Conservation (phyloP, 1,140 invertebrate genomes). For the Plodia interpunctella region DNA sequence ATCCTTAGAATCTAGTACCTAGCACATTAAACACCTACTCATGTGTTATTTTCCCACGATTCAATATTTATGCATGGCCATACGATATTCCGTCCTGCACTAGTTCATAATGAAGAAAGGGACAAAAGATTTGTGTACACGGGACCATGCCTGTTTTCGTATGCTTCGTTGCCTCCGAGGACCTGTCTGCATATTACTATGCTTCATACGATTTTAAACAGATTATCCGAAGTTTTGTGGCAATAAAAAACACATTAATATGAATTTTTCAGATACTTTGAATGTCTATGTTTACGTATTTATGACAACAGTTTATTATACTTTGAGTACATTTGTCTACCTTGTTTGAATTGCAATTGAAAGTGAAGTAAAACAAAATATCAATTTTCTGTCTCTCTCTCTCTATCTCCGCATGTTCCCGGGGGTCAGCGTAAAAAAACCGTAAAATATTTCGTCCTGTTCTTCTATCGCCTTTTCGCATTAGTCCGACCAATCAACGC, state of each 20-base stretch:
- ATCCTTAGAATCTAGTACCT: neutral
- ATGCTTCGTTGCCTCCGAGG: conserved; percentile 28
- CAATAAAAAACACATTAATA: neutral
- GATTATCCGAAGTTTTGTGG: conserved; percentile 1
- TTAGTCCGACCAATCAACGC: too few relatives aligned
- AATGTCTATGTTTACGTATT: too few relatives aligned
- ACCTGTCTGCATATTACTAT: conserved; percentile 29
- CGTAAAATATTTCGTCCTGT: too few relatives aligned
- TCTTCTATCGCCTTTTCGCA: too few relatives aligned
- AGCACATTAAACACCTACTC: conserved; percentile 2
- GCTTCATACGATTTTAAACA: conserved; percentile 9
- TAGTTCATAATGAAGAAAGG: conserved; percentile 22
- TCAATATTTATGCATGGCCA: conserved; percentile 31
- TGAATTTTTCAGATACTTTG: neutral
- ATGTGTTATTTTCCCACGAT: conserved; percentile 53
- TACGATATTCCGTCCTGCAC: conserved; percentile 26
- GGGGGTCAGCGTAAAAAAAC: too few relatives aligned
- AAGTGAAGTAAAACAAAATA: too few relatives aligned
- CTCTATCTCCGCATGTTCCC: too few relatives aligned
- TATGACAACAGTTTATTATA: too few relatives aligned
- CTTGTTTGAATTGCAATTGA: too few relatives aligned
- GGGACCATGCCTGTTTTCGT: conserved; percentile 30
- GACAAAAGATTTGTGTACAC: conserved; percentile 24
- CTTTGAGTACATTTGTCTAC: too few relatives aligned
- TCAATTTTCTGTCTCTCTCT: too few relatives aligned